Conservation (phyloP, 2,797 vertebrate species). For the Anniella stebbinsi region DNA sequence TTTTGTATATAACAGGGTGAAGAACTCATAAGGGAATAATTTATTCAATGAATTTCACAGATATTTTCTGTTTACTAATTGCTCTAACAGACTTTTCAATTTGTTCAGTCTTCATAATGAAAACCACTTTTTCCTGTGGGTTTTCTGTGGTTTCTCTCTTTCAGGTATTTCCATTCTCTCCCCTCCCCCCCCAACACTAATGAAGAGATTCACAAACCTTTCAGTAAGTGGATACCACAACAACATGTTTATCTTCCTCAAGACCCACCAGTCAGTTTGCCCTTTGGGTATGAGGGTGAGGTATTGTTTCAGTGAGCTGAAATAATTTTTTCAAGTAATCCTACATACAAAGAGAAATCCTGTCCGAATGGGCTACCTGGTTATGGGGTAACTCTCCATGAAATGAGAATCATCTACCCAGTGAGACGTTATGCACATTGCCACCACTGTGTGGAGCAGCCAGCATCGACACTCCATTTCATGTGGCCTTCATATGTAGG, state of each 20-base stretch:
- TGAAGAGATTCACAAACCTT: neutral
- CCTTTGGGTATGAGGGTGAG: neutral
- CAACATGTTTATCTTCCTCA: neutral
- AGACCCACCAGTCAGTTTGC: neutral
- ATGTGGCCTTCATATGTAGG: neutral
- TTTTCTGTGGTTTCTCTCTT: constrained; percentile 3
- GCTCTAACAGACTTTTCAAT: constrained; percentile 49
- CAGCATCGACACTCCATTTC: neutral
- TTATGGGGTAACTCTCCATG: neutral
- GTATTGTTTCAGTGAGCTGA: neutral
- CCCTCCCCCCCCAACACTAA: no score
- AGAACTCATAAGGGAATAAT: constrained; percentile 46
- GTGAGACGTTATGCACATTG: neutral
- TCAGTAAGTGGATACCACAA: neutral
- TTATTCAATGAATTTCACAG: constrained; percentile 29
- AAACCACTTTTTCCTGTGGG: constrained; percentile 36
- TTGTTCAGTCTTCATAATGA: constrained; percentile 50
- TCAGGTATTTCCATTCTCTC: neutral
- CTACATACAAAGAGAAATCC: neutral
- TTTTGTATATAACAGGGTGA: constrained; percentile 43
- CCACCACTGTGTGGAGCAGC: neutral
- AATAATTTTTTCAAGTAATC: neutral
- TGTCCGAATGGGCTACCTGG: neutral
- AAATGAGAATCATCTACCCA: neutral
- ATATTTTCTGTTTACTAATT: constrained; percentile 40